Evolutionary conservation across 2,797 vertebrate species (phyloP).

Genomic region (Peromyscus aztecus): DNA sequence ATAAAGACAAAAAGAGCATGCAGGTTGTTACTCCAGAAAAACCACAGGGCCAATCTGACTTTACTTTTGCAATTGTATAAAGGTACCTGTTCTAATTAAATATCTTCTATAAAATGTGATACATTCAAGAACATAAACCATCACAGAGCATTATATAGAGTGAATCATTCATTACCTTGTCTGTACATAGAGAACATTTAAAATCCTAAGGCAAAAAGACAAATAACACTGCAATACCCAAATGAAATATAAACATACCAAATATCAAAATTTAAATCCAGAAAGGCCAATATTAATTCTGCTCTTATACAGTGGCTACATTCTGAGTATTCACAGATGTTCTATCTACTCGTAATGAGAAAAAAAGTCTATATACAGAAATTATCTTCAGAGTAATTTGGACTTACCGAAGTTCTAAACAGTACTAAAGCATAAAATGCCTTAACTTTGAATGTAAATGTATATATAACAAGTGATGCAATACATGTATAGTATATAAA

Average conservation of each 20-base stretch:
- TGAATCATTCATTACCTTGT: neutral
- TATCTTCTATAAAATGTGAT: neutral
- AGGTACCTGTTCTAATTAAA: constrained; percentile 68
- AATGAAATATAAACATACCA: neutral
- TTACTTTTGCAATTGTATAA: constrained; percentile 80
- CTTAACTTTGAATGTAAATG: constrained; percentile 14
- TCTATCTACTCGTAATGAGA: neutral
- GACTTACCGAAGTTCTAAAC: constrained; percentile 22
- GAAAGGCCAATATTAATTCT: neutral
- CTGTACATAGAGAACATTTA: constrained; percentile 10
- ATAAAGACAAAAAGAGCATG: constrained; percentile 66
- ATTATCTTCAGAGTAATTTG: neutral
- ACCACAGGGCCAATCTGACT: constrained; percentile 74
- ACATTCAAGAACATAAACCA: constrained; percentile 34
- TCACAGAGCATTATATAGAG: neutral
- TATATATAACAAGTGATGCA: neutral
- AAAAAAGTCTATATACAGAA: neutral
- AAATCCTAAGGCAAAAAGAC: neutral
- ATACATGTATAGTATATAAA: neutral
- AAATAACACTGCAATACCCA: constrained; percentile 20
- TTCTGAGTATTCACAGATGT: neutral
- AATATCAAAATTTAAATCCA: constrained; percentile 41
- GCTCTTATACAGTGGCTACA: neutral
- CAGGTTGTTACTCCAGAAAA: constrained; percentile 76
- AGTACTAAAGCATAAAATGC: neutral